These are phyloP conservation scores for Limosa lapponica DNA, from an alignment of 2,797 vertebrate genomes.

Conservation along the genomic window DNA sequence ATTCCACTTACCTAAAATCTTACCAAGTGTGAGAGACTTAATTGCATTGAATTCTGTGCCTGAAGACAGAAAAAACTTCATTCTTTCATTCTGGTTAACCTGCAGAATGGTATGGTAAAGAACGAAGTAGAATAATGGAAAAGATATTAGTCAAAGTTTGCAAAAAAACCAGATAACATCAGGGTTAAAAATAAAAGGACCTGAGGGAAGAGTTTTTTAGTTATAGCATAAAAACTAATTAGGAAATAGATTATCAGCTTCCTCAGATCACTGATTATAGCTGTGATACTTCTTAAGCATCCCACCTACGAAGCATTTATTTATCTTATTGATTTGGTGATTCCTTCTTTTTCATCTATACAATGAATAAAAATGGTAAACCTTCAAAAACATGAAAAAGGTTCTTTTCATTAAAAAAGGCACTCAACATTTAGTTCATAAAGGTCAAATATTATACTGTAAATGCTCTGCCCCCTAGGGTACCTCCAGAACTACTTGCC, in stretches of 20 bases:
- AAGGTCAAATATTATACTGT: background rate
- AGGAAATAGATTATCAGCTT: background rate
- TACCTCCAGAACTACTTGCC: background rate
- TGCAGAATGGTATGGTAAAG: conserved; percentile 62
- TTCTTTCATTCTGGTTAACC: conserved; percentile 85
- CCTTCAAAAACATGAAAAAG: background rate
- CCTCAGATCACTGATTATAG: background rate
- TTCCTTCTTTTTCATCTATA: background rate
- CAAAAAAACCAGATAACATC: background rate
- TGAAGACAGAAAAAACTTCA: conserved; percentile 86
- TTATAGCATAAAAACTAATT: background rate
- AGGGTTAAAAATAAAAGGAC: background rate
- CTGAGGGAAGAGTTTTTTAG: background rate
- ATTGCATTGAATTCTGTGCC: conserved; percentile 87
- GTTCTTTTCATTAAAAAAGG: background rate
- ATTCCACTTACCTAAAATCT: conserved; percentile 84
- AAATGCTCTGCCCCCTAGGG: background rate
- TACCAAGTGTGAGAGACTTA: conserved; percentile 87
- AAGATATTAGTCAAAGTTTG: background rate
- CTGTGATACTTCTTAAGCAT: background rate
- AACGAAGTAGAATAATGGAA: background rate
- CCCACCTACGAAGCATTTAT: background rate
- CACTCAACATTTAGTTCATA: background rate
- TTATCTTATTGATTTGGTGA: background rate
- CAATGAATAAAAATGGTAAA: background rate